A percentile compares a stretch with the other conserved stretches of the same genome.
Evolutionary conservation across 1,140 invertebrate genomes (phyloP).

Genomic region (Odontomachus brunneus): DNA sequence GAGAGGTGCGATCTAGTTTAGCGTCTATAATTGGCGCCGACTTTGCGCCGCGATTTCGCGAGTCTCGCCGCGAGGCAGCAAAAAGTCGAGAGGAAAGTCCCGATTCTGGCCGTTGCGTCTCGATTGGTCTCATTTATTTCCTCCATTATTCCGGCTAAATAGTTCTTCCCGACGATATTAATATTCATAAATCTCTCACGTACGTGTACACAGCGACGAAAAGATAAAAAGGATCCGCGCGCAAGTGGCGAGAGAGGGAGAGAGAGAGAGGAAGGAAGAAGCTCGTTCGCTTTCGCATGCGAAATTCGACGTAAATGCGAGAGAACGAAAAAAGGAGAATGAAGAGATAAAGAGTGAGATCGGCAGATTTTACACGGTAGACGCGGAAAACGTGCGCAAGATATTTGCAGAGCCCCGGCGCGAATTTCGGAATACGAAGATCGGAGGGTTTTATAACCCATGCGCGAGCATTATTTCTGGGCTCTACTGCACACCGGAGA

Average conservation of each 20-base stretch:
- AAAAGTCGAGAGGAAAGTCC: no score
- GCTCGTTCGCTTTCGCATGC: not conserved
- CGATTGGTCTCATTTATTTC: no score
- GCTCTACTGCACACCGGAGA: not conserved
- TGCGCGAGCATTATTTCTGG: slow-evolving; percentile 37
- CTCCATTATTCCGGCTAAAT: no score
- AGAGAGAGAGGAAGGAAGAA: not conserved
- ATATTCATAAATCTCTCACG: not conserved
- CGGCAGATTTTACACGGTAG: slow-evolving; percentile 17
- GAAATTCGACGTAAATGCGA: slow-evolving; percentile 1
- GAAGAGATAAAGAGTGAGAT: slow-evolving; percentile 24
- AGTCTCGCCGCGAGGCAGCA: no score
- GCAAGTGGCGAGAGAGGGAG: no score
- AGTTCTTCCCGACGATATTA: no score
- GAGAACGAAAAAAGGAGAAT: not conserved
- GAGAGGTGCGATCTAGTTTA: not conserved
- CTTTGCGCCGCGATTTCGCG: no score
- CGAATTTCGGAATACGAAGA: slow-evolving; percentile 35
- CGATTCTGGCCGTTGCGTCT: no score
- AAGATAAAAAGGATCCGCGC: not conserved
- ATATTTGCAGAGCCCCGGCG: not conserved
- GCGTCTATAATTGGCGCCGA: not conserved
- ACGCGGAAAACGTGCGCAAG: not conserved
- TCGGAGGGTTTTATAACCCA: slow-evolving; percentile 38
- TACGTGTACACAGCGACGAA: no score